Conservation (phyloP, 2,113 vertebrate species). For the Thamnophis sirtalis region DNA sequence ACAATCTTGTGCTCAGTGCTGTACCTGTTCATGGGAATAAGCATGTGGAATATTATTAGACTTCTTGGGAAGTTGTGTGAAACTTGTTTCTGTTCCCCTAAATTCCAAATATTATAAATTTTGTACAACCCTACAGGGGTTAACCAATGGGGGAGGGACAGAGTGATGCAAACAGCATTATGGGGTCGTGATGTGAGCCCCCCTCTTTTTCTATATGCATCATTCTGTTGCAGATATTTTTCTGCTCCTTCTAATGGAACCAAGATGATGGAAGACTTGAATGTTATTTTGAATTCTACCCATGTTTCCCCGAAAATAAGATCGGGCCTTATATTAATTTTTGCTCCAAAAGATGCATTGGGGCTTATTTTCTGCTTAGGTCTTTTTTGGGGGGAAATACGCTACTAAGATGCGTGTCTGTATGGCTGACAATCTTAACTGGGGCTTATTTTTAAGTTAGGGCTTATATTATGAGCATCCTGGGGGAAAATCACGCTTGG, state of each 20-base stretch:
- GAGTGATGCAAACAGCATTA: neutral
- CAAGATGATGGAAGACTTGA: neutral
- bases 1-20: neutral
- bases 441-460: no score
- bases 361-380: no score
- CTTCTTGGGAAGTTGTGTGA: neutral
- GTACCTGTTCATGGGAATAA: neutral
- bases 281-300: neutral
- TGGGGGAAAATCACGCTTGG: no score
- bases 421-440: no score
- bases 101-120: neutral
- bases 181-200: no score
- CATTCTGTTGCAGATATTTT: neutral
- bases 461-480: no score
- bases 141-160: neutral
- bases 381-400: no score
- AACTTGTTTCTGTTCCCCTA: neutral
- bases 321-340: no score
- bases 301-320: no score
- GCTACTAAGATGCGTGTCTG: no score
- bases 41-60: neutral
- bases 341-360: no score
- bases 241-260: neutral
- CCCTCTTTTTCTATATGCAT: neutral
- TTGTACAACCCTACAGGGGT: neutral